These are phyloP conservation scores for Heliconius sara DNA, from an alignment of 2,888 invertebrate species.

Conservation along the genomic window DNA sequence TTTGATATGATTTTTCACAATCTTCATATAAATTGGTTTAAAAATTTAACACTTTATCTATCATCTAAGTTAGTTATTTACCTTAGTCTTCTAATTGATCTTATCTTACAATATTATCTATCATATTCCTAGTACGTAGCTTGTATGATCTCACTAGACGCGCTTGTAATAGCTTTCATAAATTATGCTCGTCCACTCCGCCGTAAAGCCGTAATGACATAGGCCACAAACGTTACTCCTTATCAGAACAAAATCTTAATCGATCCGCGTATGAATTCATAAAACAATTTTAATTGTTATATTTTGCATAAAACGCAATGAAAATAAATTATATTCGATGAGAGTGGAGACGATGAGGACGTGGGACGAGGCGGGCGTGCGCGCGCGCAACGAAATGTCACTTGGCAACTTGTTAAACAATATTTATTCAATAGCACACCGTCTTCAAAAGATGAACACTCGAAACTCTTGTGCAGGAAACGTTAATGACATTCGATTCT, in stretches of 20 bases:
- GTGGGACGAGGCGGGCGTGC: constrained; percentile 63
- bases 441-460: constrained; percentile 73
- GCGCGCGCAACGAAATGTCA: constrained; percentile 74
- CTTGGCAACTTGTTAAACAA: constrained; percentile 78
- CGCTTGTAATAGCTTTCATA: constrained; percentile 54
- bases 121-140: constrained; percentile 8
- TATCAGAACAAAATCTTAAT: constrained; percentile 82
- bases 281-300: constrained; percentile 79
- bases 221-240: constrained; percentile 67
- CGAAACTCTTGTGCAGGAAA: constrained; percentile 76
- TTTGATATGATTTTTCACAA: not conserved
- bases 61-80: not conserved
- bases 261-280: constrained; percentile 71
- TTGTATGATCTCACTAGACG: constrained; percentile 5
- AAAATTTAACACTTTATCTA: not conserved
- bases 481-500: constrained; percentile 79
- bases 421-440: constrained; percentile 79
- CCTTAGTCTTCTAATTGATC: not conserved
- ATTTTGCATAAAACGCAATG: constrained; percentile 74
- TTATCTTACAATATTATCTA: constrained; percentile 25
- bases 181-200: constrained; percentile 57
- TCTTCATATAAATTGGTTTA: not conserved
- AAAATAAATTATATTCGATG: constrained; percentile 71
- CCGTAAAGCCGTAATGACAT: constrained; percentile 66
- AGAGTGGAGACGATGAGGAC: constrained; percentile 64